phyloP scores from a whole-genome alignment of 2,797 vertebrate genomes.

The Eulemur rubriventer region DNA sequence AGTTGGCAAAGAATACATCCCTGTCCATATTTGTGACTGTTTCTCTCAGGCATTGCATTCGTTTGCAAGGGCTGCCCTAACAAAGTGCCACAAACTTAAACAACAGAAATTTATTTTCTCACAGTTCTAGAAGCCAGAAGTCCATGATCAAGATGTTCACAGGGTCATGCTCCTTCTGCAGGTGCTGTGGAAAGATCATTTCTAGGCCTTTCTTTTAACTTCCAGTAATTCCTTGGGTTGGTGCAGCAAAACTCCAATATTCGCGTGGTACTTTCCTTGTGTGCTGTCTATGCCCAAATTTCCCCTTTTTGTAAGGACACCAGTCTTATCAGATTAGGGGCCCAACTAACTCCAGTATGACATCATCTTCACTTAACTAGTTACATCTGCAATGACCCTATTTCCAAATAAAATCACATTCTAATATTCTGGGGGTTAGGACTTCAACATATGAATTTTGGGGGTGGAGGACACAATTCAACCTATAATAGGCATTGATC shows the following conservation, averaged over 20 bases:
- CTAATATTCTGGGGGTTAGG: background rate
- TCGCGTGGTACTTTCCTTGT: accelerated
- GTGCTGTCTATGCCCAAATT: background rate
- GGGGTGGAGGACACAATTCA: background rate
- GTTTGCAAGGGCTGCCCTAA: background rate
- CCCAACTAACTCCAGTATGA: no score
- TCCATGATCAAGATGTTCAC: background rate
- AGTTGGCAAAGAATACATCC: background rate
- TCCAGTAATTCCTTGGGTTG: background rate
- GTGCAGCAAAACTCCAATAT: background rate
- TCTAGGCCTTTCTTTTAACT: background rate
- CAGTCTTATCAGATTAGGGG: no score
- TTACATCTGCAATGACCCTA: background rate
- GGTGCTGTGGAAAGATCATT: background rate
- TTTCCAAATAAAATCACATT: background rate
- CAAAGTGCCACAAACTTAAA: background rate
- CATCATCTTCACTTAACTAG: background rate
- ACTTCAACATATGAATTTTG: background rate
- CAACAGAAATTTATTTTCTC: background rate
- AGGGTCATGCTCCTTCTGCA: background rate
- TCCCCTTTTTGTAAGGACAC: background rate
- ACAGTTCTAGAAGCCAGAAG: background rate
- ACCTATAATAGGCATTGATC: background rate
- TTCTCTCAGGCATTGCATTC: background rate
- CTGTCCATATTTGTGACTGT: background rate